Evolutionary conservation across 2,888 invertebrate species (phyloP).

Genomic region (Oxyteleia sp.): DNA sequence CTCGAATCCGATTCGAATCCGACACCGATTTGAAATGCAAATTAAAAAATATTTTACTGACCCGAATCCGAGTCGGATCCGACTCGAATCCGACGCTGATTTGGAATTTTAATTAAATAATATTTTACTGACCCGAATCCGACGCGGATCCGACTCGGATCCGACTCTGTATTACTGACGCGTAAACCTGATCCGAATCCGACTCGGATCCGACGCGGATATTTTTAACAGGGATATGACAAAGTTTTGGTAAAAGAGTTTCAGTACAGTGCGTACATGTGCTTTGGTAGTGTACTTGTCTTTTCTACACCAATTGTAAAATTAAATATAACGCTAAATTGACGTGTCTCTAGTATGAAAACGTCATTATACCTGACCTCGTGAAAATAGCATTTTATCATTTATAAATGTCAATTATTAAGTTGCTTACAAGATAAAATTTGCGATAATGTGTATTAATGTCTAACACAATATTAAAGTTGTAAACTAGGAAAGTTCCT

Average conservation of each 20-base stretch:
- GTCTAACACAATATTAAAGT: constrained; percentile 55
- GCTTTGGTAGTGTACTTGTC: constrained; percentile 37
- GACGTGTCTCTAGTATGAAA: not conserved
- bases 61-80: too few species aligned
- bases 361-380: not conserved
- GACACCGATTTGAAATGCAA: too few species aligned
- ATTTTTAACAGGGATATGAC: too few species aligned
- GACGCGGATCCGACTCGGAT: too few species aligned
- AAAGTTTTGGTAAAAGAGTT: constrained; percentile 46
- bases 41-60: too few species aligned
- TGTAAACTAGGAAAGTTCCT: constrained; percentile 55
- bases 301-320: constrained; percentile 8
- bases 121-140: too few species aligned
- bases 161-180: too few species aligned
- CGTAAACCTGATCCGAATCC: too few species aligned
- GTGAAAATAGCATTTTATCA: not conserved
- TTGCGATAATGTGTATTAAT: constrained; percentile 53
- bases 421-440: constrained; percentile 25
- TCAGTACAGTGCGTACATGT: constrained; percentile 29
- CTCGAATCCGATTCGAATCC: too few species aligned
- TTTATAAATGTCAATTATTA: constrained; percentile 23
- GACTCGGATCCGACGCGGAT: too few species aligned
- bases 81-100: too few species aligned
- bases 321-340: constrained; percentile 7
- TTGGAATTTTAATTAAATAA: too few species aligned